Evolutionary conservation across 2,113 vertebrate genomes (phyloP), one percentile per base, ranked within the genome.

Genomic region (Origma solitaria): DNA sequence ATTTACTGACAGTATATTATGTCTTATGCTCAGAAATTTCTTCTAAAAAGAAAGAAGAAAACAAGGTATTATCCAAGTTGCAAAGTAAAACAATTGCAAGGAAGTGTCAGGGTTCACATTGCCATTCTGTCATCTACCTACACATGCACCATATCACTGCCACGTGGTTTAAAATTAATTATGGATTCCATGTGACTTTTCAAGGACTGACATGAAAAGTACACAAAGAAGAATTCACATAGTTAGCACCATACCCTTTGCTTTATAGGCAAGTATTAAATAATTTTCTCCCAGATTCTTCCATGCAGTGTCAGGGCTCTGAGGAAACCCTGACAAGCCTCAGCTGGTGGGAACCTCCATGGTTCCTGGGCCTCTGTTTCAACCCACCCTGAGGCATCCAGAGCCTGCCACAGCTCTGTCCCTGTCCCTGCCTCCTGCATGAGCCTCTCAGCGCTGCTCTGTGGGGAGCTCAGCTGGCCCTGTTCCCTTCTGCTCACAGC

Each of bases 261-360:
- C 27, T 64, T 62, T 44, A 44, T 20, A 50, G 35, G 10, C 13
- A 62, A 62, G 35, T 33, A 23, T 37, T 49, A 47, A 82, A 42
- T 27, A 9, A 33, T 57, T 77, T 77, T 56, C 9, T 57, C 19
- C 1, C 0, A 0, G 30, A 11, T 35, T 82, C 33, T 13, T 24
- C 8, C 37, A 7, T 13, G 22, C 33, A 24, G 33, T 18, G 6
- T 28, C 42, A 84, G n/a, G 30, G 49, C 31, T 30, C 42, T 33
- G 56, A 71, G 57, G 19, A 78, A 44, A 10, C 20, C 18, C 40
- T 44, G 19, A 2, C 22, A 11, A 28, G 19, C 22, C 15, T 37
- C 49, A 37, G 35, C 22, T 28, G 18, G 6, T 49, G 47, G 54
- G 15, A 17, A 40, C 10, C 38, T 6, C 54, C 22, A 2, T 16